These are phyloP conservation scores for Isaurus tuberculatus DNA, from an alignment of 92 coral and sea anemone species.

Conservation along the genomic window DNA sequence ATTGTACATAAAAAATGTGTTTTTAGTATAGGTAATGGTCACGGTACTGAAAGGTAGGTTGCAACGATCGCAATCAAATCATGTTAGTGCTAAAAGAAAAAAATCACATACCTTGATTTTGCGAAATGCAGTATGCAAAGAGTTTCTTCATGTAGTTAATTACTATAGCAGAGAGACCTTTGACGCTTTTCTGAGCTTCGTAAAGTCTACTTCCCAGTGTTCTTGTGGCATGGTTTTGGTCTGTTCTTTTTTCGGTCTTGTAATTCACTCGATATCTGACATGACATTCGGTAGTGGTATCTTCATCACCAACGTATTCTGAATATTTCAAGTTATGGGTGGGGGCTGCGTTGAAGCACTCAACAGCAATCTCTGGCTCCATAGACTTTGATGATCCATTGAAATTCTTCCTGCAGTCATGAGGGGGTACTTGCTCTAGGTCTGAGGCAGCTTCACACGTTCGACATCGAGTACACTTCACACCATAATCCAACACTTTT, in stretches of 20 bases:
- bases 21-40: too few relatives aligned
- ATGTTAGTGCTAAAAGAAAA: too few relatives aligned
- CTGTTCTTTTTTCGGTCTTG: constrained; percentile 69
- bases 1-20: too few relatives aligned
- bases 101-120: too few relatives aligned
- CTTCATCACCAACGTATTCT: constrained; percentile 69
- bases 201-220: constrained; percentile 63
- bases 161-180: too few relatives aligned
- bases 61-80: too few relatives aligned
- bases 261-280: constrained; percentile 61
- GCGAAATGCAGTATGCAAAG: too few relatives aligned
- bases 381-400: constrained; percentile 71
- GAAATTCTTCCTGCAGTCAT: constrained; percentile 70
- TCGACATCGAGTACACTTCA: constrained; percentile 63
- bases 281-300: constrained; percentile 67
- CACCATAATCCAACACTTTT: constrained; percentile 60
- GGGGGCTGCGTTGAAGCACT: constrained; percentile 52
- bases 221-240: constrained; percentile 62
- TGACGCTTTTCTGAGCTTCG: too few relatives aligned
- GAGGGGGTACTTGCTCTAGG: constrained; percentile 30
- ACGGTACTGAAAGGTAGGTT: too few relatives aligned
- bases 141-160: too few relatives aligned
- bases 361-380: constrained; percentile 64
- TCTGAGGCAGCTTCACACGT: constrained; percentile 49
- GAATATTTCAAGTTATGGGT: constrained; percentile 60